Conservation (phyloP, 2,888 invertebrate species). For the Eupithecia pulchellata region DNA sequence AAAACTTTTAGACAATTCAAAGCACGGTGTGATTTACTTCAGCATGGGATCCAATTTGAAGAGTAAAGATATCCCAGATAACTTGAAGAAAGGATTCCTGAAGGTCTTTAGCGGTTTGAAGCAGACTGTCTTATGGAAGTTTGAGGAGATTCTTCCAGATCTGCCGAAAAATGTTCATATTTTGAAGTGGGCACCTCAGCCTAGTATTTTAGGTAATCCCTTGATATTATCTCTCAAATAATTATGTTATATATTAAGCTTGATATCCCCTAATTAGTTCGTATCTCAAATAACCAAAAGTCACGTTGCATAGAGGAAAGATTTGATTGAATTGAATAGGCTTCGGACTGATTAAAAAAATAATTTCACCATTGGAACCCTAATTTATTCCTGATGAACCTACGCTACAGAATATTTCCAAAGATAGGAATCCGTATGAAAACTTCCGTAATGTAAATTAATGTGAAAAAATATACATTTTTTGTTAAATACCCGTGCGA, state of each 20-base stretch:
- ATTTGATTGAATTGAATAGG: too few relatives aligned
- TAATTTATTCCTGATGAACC: too few relatives aligned
- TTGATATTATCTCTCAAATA: neutral
- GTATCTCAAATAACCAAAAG: neutral
- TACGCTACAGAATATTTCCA: too few relatives aligned
- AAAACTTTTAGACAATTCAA: conserved; percentile 62
- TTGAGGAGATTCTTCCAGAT: conserved; percentile 59
- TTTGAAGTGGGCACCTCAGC: conserved; percentile 71
- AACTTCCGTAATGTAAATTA: too few relatives aligned
- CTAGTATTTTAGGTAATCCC: conserved; percentile 65
- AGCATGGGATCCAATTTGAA: conserved; percentile 68
- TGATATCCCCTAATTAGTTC: neutral
- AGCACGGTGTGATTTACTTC: conserved; percentile 69
- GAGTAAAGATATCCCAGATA: conserved; percentile 55
- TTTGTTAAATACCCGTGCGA: too few relatives aligned
- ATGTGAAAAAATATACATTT: too few relatives aligned
- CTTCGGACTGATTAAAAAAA: too few relatives aligned
- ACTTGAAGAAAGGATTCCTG: conserved; percentile 55
- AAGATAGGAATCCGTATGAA: too few relatives aligned
- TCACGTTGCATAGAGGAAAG: too few relatives aligned
- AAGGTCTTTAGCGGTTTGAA: conserved; percentile 62
- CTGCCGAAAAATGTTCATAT: conserved; percentile 67
- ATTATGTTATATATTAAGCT: too few relatives aligned
- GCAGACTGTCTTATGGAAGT: conserved; percentile 72
- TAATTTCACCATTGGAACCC: too few relatives aligned